Percentiles rank a stretch among this genome's conserved stretches.
Conservation (phyloP, 2,888 invertebrate species). For the Nycteola revayana region DNA sequence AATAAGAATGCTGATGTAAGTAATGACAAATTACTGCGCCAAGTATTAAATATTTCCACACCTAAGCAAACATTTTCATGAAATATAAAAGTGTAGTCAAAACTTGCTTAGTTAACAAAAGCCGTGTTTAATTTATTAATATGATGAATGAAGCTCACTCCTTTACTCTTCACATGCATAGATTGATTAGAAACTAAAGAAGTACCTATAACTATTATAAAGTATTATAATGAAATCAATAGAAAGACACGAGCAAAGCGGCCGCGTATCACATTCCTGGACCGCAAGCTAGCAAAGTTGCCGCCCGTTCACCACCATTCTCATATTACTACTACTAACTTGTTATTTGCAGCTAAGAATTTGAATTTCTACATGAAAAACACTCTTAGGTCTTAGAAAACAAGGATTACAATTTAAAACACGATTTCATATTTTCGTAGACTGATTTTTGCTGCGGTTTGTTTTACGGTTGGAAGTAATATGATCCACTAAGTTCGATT, state of each 20-base stretch:
- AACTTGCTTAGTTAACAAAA: too few species aligned
- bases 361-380: constrained; percentile 31
- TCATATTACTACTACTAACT: constrained; percentile 50
- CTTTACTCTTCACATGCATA: too few species aligned
- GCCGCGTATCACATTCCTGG: constrained; percentile 48
- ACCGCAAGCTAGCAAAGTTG: constrained; percentile 54
- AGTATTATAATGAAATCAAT: constrained; percentile 35
- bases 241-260: constrained; percentile 42
- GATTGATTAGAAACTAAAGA: too few species aligned
- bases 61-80: too few species aligned
- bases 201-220: constrained; percentile 6
- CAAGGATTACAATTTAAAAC: constrained; percentile 24
- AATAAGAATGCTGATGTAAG: constrained; percentile 26
- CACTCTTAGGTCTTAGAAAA: constrained; percentile 36
- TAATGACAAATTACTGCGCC: constrained; percentile 43
- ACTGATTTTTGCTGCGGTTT: constrained; percentile 34
- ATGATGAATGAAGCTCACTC: too few species aligned
- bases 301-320: constrained; percentile 50
- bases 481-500: constrained; percentile 36
- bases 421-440: constrained; percentile 15
- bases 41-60: constrained; percentile 15
- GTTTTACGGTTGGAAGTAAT: constrained; percentile 45
- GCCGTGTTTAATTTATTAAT: too few species aligned
- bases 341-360: constrained; percentile 36
- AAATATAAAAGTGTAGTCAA: too few species aligned